These are phyloP conservation scores for Drosophila mojavensis DNA, from an alignment of 1,140 invertebrate genomes.

Conservation along the genomic window DNA sequence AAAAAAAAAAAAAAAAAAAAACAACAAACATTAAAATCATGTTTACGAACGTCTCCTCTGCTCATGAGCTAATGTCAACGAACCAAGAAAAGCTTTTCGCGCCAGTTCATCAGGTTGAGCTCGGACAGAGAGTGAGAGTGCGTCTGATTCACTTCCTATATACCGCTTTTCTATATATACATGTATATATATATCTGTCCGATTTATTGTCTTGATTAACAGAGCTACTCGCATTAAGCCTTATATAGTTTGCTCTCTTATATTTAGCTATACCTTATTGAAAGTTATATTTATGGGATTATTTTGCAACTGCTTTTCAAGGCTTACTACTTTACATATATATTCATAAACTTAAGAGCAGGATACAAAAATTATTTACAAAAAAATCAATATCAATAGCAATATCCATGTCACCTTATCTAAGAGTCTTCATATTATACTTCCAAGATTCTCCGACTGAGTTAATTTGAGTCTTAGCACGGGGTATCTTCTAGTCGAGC, in stretches of 20 bases:
- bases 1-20: constrained; percentile 13
- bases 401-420: no score
- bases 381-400: no score
- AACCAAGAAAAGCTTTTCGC: constrained; percentile 24
- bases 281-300: neutral
- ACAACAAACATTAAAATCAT: neutral
- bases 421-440: no score
- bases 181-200: neutral
- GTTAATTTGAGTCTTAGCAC: no score
- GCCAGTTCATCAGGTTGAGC: constrained; percentile 8
- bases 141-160: constrained; percentile 1
- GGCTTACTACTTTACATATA: neutral
- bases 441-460: no score
- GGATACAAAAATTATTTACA: no score
- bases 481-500: no score
- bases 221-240: neutral
- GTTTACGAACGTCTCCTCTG: constrained; percentile 21
- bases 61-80: constrained; percentile 27
- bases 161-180: neutral
- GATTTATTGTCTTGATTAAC: neutral
- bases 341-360: no score
- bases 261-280: constrained; percentile 4
- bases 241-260: neutral
- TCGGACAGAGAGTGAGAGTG: constrained; percentile 32
- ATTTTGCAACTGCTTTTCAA: neutral